Evolutionary conservation across 2,888 invertebrate species (phyloP).

Genomic region (Phorcus lineatus): DNA sequence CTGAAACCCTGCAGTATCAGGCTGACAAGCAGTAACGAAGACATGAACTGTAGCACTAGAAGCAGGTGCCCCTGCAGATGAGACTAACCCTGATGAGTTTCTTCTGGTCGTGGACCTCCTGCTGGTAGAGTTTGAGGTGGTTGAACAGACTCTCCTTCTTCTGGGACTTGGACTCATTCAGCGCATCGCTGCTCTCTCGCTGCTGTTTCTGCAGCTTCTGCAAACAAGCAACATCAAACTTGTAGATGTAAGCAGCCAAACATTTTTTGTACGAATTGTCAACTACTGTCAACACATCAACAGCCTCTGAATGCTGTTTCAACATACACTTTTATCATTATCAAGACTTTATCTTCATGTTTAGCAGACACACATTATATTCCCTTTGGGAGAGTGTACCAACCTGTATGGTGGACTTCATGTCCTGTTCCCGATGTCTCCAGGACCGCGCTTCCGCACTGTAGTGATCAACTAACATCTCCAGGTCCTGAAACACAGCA

Average conservation of each 20-base stretch:
- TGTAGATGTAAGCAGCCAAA: not conserved
- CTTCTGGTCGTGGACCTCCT: slow-evolving; percentile 57
- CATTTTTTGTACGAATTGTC: too few species aligned
- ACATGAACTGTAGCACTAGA: too few species aligned
- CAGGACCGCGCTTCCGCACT: slow-evolving; percentile 49
- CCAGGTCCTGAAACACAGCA: slow-evolving; percentile 45
- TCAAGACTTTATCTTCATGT: too few species aligned
- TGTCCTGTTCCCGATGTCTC: slow-evolving; percentile 51
- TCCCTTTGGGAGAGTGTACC: not conserved
- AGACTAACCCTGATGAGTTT: slow-evolving; percentile 50
- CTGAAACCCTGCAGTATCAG: too few species aligned
- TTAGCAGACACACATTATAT: too few species aligned
- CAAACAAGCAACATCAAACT: not conserved
- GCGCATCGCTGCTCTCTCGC: slow-evolving; percentile 24
- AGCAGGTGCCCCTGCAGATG: not conserved
- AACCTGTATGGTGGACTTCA: slow-evolving; percentile 45
- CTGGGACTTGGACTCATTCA: slow-evolving; percentile 36
- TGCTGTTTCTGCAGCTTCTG: slow-evolving; percentile 48
- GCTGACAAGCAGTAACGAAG: too few species aligned
- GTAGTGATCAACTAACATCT: slow-evolving; percentile 50
- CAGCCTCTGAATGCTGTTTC: too few species aligned
- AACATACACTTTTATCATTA: too few species aligned
- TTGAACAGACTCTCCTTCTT: slow-evolving; percentile 54
- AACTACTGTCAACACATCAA: too few species aligned
- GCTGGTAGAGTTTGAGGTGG: slow-evolving; percentile 57